phyloP scores from a whole-genome alignment of 2,113 vertebrate genomes.

The Pomatostomus ruficeps region DNA sequence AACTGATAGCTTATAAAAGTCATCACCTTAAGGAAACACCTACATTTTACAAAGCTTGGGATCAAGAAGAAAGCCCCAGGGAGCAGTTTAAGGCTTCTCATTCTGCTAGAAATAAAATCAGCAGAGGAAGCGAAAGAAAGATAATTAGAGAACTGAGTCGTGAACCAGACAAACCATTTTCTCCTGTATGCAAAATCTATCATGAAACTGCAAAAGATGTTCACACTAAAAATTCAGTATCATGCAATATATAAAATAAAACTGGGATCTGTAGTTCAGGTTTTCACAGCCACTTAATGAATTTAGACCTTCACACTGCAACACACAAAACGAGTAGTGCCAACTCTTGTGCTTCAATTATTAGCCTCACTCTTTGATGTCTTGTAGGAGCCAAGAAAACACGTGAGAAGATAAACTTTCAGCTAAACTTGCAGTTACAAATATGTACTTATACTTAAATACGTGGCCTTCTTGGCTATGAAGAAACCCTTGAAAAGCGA shows the following conservation, averaged over 20 bases:
- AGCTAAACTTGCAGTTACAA: neutral
- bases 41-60: neutral
- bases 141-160: neutral
- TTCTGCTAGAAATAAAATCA: neutral
- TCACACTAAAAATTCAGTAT: neutral
- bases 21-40: neutral
- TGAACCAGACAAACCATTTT: neutral
- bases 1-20: neutral
- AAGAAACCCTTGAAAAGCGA: neutral
- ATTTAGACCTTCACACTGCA: neutral
- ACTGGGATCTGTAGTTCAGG: neutral
- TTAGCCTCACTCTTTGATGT: neutral
- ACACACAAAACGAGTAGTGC: neutral
- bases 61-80: neutral
- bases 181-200: neutral
- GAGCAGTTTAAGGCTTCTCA: neutral
- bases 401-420: neutral
- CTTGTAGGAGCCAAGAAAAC: neutral
- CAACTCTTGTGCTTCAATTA: neutral
- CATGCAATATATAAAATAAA: neutral
- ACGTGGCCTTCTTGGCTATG: neutral
- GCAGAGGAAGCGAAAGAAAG: slow-evolving; percentile 1
- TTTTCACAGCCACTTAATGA: neutral
- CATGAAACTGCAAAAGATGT: neutral
- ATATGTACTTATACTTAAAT: neutral